These are phyloP conservation scores for Rhopalosiphum nymphaeae DNA, from an alignment of 2,888 invertebrate genomes.

Conservation along the genomic window DNA sequence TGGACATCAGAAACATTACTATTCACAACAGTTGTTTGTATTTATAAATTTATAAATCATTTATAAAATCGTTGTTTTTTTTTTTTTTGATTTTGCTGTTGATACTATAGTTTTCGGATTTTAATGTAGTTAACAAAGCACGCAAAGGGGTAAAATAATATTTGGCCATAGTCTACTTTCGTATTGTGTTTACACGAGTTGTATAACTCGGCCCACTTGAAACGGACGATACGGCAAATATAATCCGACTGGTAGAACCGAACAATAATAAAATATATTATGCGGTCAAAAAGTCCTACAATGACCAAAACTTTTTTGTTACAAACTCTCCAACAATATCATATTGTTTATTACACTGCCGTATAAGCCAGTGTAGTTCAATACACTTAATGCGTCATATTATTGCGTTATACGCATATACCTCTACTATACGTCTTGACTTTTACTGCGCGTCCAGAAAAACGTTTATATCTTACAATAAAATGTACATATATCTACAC, in stretches of 20 bases:
- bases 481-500: background rate
- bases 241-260: background rate
- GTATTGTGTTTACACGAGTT: conserved; percentile 25
- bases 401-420: background rate
- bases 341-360: background rate
- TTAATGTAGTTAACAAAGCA: background rate
- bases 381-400: background rate
- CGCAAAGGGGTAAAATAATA: background rate
- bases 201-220: conserved; percentile 14
- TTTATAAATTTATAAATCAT: background rate
- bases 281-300: background rate
- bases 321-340: background rate
- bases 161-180: background rate
- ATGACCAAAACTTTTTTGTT: background rate
- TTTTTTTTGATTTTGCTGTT: background rate
- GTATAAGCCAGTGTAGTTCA: background rate
- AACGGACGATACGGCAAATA: conserved; percentile 24
- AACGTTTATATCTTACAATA: background rate
- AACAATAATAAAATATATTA: background rate
- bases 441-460: background rate
- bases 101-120: background rate
- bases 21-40: background rate
- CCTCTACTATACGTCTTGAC: background rate
- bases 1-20: background rate
- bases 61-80: background rate